Conservation (phyloP, 2,888 invertebrate species). For the Athrips mouffetella region DNA sequence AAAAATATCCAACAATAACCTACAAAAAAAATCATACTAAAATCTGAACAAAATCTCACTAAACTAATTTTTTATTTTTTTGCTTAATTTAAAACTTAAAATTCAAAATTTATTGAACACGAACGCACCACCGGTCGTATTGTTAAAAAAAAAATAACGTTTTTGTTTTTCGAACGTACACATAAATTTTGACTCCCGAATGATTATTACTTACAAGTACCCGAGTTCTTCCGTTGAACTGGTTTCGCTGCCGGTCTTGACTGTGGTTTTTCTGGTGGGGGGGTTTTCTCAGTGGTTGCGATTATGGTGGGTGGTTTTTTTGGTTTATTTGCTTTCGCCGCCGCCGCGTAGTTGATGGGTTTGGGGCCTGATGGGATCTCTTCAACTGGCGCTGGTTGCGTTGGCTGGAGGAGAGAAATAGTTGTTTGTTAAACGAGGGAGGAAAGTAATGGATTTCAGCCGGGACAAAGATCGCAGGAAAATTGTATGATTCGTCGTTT, state of each 20-base stretch:
- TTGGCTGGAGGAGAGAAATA: conserved; percentile 27
- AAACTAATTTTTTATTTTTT: too few species aligned
- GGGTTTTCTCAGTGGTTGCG: conserved; percentile 32
- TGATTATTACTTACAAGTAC: conserved; percentile 57
- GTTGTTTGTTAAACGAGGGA: background rate
- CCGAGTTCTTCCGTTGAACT: conserved; percentile 56
- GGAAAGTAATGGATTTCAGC: too few species aligned
- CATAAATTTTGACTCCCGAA: conserved; percentile 21
- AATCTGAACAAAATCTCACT: background rate
- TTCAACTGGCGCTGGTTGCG: conserved; percentile 32
- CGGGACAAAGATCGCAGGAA: too few species aligned
- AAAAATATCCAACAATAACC: too few species aligned
- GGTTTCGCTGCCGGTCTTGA: conserved; percentile 23
- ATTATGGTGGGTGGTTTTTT: conserved; percentile 42
- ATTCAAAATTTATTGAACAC: too few species aligned
- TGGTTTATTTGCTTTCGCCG: conserved; percentile 66
- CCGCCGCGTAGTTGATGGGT: conserved; percentile 71
- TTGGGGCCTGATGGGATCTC: conserved; percentile 39
- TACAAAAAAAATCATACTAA: background rate
- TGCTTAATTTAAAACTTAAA: too few species aligned
- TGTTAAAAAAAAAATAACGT: too few species aligned
- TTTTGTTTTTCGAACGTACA: conserved; percentile 26
- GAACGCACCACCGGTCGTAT: too few species aligned
- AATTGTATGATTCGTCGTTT: too few species aligned
- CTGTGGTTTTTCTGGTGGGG: conserved; percentile 18